phyloP scores from a whole-genome alignment of 2,888 invertebrate genomes.

The Pheosia tremula region DNA sequence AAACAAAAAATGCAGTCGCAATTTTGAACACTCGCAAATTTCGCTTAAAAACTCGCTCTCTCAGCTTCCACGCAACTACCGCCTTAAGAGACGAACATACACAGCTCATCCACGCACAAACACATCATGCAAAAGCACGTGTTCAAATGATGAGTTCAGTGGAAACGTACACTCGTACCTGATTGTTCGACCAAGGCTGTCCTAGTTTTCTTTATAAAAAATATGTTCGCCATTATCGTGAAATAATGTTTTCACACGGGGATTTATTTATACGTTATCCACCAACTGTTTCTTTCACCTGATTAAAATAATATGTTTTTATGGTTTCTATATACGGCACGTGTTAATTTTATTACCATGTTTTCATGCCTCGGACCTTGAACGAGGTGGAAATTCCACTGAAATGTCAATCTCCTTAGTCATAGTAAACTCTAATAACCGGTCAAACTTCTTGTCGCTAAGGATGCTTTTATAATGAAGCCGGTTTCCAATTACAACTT shows the following conservation, averaged over 20 bases:
- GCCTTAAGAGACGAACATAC: not conserved
- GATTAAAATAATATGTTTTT: conserved; percentile 15
- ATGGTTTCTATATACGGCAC: conserved; percentile 1
- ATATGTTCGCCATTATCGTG: conserved; percentile 38
- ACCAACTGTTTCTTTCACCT: conserved; percentile 31
- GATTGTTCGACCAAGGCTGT: conserved; percentile 44
- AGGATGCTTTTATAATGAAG: too few relatives aligned
- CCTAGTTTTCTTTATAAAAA: conserved; percentile 41
- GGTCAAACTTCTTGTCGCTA: too few relatives aligned
- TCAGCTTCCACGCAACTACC: not conserved
- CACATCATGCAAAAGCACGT: conserved; percentile 25
- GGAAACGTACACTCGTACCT: conserved; percentile 31
- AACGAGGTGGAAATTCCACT: not conserved
- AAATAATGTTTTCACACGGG: conserved; percentile 35
- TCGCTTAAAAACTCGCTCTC: too few relatives aligned
- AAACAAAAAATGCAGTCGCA: too few relatives aligned
- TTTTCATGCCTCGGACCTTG: not conserved
- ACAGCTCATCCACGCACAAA: conserved; percentile 32
- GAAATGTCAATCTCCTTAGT: not conserved
- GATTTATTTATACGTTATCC: conserved; percentile 29
- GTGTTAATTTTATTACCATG: not conserved
- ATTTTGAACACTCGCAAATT: too few relatives aligned
- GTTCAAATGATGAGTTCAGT: conserved; percentile 36
- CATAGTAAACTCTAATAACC: not conserved
- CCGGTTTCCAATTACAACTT: too few relatives aligned